Evolutionary conservation across 2,888 invertebrate genomes (phyloP), one percentile per base, ranked within the genome.

Genomic region (Tachina grossa): DNA sequence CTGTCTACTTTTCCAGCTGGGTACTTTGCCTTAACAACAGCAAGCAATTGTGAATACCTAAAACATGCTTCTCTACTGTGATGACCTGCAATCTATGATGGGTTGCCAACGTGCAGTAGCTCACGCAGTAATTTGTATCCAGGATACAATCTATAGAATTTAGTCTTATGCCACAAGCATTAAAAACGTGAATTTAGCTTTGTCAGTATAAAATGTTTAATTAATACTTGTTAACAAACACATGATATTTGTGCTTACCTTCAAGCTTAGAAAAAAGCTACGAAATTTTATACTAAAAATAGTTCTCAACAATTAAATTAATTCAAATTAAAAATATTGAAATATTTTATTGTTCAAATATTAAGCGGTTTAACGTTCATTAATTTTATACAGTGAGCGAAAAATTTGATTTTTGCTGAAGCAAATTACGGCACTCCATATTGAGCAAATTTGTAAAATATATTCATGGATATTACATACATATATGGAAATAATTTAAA

Each of bases 51-150:
- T 69, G 53, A 53, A 39, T 66, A 51, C 16, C 49, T 41, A 4
- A 5, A 77, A 57, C 78, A 83, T 65, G 78, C 51, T 45, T 53
- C 63, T 75, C 43, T 16, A 19, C 63, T 61, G 65, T 83, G 76
- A 82, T 81, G 84, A 82, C 82, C 78, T 79, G 84, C 61, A 82
- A 77, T 80, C 81, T 75, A 59, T 84, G 86, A 82, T 84, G 77
- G 84, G 78, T 85, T 75, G 77, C 81, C 75, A 83, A 79, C 85
- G 85, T 85, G 85, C 85, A 85, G 85, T 83, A 85, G 85, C 85
- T 83, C 85, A 85, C 85, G 85, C 85, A 85, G 82, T 79, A 85
- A 83, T 85, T 85, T 83, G 83, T 75, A 49, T 41, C 11, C 59
- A 39, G 78, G 85, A 85, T 85, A 79, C 51, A 19, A 85, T 85